Base-by-base conservation (phyloP, 1,140 invertebrate genomes). In the Nasonia giraulti region DNA sequence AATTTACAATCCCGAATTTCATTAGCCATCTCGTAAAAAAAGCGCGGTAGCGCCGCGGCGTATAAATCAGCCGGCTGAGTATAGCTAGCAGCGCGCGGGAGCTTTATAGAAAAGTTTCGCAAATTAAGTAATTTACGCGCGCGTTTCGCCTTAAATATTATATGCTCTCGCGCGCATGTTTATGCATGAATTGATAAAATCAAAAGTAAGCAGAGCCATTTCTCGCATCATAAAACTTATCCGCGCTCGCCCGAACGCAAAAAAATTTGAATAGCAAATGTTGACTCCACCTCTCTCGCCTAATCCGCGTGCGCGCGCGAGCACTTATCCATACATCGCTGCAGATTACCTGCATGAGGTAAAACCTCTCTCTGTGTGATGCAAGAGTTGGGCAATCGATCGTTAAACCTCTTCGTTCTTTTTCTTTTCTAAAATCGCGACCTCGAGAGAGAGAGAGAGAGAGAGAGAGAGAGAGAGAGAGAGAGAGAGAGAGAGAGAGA, bases 241-340 rank as follows among this genome's bases (percentile, higher is more conserved):
- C 62, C 66, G 82, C 75, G 81, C 27, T 73, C 73, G 81, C 31
- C 74, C 50, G 66, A 40, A 8, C 7, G 40, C 40, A 44, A 75
- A 83, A 77, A 71, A 83, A 83, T 83, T 83, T 83, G 81, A 83
- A 83, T 83, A 83, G 81, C 81, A 83, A 83, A 83, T 83, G 81
- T 47, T 47, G 81, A 69, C 81, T 83, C 81, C 50, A 77, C 73
- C 50, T 83, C 23, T 77, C 23, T 77, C 50, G 44, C n/a, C 81
- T 77, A 77, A 83, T 83, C 37, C 20, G 40, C 44, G 7, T 55
- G 33, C 75, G 44, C 44, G 17, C 77, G 55, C 66, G 75, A 76
- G 20, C 20, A 62, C 55, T 62, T 62, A 62, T 62, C 55, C 55
- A 62, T 62, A 62, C 55, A 62, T 62, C 20, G 50, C 5, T 55